phyloP scores from a whole-genome alignment of 2,888 invertebrate species.

The Eudemis profundana region DNA sequence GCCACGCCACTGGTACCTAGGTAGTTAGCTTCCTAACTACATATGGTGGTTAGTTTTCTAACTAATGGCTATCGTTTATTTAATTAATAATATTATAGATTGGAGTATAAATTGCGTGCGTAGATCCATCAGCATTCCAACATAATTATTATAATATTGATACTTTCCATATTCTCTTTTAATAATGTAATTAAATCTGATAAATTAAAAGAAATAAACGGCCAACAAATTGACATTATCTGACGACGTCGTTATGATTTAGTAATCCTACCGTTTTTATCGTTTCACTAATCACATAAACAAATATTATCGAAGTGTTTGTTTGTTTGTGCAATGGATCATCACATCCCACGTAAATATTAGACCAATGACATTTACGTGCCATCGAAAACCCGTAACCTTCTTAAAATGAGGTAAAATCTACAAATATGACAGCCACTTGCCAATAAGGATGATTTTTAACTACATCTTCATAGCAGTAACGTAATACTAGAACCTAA shows the following conservation, averaged over 20 bases:
- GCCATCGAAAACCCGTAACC: too few relatives aligned
- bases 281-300: not conserved
- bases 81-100: not conserved
- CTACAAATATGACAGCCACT: too few relatives aligned
- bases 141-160: not conserved
- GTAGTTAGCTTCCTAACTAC: too few relatives aligned
- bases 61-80: not conserved
- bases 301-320: not conserved
- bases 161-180: not conserved
- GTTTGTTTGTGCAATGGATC: not conserved
- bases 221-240: not conserved
- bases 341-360: slow-evolving; percentile 21
- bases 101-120: not conserved
- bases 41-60: too few relatives aligned
- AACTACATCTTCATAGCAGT: too few relatives aligned
- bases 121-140: not conserved
- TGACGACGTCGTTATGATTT: not conserved
- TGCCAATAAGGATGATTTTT: too few relatives aligned
- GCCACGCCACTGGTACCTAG: too few relatives aligned
- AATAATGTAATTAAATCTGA: not conserved
- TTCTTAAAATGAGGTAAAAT: too few relatives aligned
- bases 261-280: slow-evolving; percentile 4
- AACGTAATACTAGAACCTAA: too few relatives aligned
- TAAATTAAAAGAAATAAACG: not conserved
- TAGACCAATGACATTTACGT: not conserved